Evolutionary conservation across 2,888 invertebrate genomes (phyloP).

Genomic region (Litoditis marina): DNA sequence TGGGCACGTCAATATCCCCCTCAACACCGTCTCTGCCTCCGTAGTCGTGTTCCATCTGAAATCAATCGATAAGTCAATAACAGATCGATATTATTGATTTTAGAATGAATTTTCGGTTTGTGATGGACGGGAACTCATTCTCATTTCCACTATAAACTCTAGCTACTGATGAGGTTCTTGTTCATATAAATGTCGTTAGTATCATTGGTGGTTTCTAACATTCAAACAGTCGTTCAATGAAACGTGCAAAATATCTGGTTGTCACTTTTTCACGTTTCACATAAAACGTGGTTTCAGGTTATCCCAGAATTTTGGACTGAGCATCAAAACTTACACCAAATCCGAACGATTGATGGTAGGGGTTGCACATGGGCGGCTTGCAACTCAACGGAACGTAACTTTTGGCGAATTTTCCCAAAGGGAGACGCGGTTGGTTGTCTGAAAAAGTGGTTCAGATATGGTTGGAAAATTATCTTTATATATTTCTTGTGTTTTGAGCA

Average conservation of each 20-base stretch:
- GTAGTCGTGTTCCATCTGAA: slow-evolving; percentile 47
- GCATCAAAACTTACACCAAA: slow-evolving; percentile 42
- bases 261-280: no score
- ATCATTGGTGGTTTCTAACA: no score
- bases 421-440: slow-evolving; percentile 42
- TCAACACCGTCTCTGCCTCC: slow-evolving; percentile 49
- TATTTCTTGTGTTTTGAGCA: no score
- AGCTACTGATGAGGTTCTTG: no score
- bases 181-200: no score
- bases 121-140: no score
- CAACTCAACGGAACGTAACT: slow-evolving; percentile 43
- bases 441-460: slow-evolving; percentile 5
- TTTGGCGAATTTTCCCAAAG: slow-evolving; percentile 41
- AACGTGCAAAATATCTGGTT: no score
- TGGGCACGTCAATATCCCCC: slow-evolving; percentile 50
- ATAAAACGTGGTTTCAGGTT: no score
- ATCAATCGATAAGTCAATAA: background rate
- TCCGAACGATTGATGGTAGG: slow-evolving; percentile 41
- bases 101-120: background rate
- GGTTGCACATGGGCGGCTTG: slow-evolving; percentile 47
- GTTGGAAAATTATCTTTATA: no score
- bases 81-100: background rate
- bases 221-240: no score
- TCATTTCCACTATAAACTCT: no score
- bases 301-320: background rate